A percentile compares a stretch with the other conserved stretches of the same genome.
These are phyloP conservation scores for Ochropacha duplaris DNA, from an alignment of 2,888 invertebrate genomes.

Conservation along the genomic window DNA sequence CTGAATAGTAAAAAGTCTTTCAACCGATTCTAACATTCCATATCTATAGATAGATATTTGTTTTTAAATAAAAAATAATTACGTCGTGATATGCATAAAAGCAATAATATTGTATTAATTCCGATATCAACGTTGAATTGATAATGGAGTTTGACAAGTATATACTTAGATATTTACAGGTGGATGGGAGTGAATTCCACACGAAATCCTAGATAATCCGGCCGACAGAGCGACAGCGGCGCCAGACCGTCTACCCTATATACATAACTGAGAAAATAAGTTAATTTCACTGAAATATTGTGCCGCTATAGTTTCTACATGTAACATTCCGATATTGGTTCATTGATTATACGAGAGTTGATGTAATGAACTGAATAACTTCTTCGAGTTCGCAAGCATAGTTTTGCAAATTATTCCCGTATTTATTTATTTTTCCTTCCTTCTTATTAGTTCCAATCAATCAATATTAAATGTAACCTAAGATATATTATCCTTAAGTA, in stretches of 20 bases:
- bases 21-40: too few relatives aligned
- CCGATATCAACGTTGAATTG: slow-evolving; percentile 29
- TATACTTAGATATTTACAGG: slow-evolving; percentile 29
- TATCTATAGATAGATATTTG: too few relatives aligned
- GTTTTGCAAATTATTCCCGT: neutral
- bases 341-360: slow-evolving; percentile 26
- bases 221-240: slow-evolving; percentile 47
- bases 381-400: neutral
- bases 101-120: neutral
- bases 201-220: slow-evolving; percentile 42
- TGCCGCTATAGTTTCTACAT: slow-evolving; percentile 38
- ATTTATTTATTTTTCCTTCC: too few relatives aligned
- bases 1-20: too few relatives aligned
- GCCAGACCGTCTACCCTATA: slow-evolving; percentile 60
- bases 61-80: too few relatives aligned
- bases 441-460: too few relatives aligned
- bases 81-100: too few relatives aligned
- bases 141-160: slow-evolving; percentile 34
- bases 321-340: slow-evolving; percentile 36
- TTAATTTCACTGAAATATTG: slow-evolving; percentile 65
- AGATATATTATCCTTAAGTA: neutral
- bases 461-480: too few relatives aligned
- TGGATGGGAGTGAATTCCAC: slow-evolving; percentile 14
- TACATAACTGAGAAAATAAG: slow-evolving; percentile 61
- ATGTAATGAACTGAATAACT: slow-evolving; percentile 12